Evolutionary conservation across 2,888 invertebrate genomes (phyloP), one percentile per base, ranked within the genome.

Genomic region (Eutolmus rufibarbis): DNA sequence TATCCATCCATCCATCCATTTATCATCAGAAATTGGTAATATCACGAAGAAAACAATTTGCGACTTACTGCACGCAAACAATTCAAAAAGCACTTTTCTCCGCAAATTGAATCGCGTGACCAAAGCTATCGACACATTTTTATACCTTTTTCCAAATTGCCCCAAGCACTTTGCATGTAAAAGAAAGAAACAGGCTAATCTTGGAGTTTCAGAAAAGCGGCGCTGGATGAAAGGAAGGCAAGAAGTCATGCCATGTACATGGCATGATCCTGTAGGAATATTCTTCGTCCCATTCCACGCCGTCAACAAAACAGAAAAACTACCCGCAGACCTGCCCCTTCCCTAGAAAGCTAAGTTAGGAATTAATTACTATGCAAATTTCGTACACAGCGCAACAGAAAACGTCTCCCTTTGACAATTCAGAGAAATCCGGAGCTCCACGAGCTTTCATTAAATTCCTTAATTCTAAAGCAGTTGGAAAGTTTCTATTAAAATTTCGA

Each of bases 361-460:
- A 81, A 81, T 81, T 81, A 81, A 81, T 81, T 51, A 81, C 34
- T 51, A 81, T 81, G 81, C 56, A 81, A 56, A 51, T 81, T 56
- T 28, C 23, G 40, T n/a, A 43, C 8, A 28, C 5, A 46, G 43
- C 78, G 81, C 78, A 81, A 81, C 28, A 81, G 51, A 56, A n/a
- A 81, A 51, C 56, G 51, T 81, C 46, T 28, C 51, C 81, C 51
- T 56, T 56, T 56, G 56, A 56, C 81, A 51, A 81, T 81, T 81
- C 56, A 16, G 31, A 43, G 31, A 81, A 51, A 56, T 78, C 40
- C 78, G 19, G 19, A 43, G 23, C 19, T 40, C 14, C 9, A 46
- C 37, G 19, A 78, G 78, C 78, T 78, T 43, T 43, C 78, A 78
- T 78, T 78, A 43, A 78, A 78, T 43, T 46, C 43, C 46, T 40